Conservation (phyloP, 2,888 invertebrate genomes). For the Spicauda simplicius region DNA sequence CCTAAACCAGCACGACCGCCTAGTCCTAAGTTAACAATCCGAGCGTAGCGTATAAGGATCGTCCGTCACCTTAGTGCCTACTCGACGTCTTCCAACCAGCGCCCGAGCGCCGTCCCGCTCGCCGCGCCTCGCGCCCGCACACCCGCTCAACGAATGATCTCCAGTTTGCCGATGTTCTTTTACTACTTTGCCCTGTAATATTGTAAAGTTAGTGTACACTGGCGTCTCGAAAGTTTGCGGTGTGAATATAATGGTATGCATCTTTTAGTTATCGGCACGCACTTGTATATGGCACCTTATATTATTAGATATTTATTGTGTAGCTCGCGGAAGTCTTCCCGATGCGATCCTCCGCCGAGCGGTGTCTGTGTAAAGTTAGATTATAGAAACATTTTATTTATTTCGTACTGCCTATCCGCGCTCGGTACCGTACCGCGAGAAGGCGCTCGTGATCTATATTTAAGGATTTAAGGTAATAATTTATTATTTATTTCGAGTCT, state of each 20-base stretch:
- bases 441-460: constrained; percentile 85
- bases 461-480: constrained; percentile 85
- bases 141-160: constrained; percentile 84
- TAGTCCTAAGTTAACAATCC: constrained; percentile 79
- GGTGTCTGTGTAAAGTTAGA: constrained; percentile 85
- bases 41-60: constrained; percentile 77
- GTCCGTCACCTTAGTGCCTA: constrained; percentile 80
- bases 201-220: constrained; percentile 76
- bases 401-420: constrained; percentile 82
- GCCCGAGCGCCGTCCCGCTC: constrained; percentile 71
- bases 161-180: constrained; percentile 80
- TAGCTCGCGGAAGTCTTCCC: constrained; percentile 84
- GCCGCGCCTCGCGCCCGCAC: constrained; percentile 68
- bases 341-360: constrained; percentile 83
- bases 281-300: constrained; percentile 84
- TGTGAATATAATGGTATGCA: constrained; percentile 79
- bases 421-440: constrained; percentile 83
- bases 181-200: constrained; percentile 77
- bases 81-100: constrained; percentile 81
- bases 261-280: constrained; percentile 80
- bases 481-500: constrained; percentile 85
- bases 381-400: constrained; percentile 82
- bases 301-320: constrained; percentile 82
- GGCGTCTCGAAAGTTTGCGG: constrained; percentile 84
- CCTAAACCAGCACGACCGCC: constrained; percentile 63